Base-by-base conservation (phyloP, 1,140 invertebrate species). In the Heterodera schachtii region DNA sequence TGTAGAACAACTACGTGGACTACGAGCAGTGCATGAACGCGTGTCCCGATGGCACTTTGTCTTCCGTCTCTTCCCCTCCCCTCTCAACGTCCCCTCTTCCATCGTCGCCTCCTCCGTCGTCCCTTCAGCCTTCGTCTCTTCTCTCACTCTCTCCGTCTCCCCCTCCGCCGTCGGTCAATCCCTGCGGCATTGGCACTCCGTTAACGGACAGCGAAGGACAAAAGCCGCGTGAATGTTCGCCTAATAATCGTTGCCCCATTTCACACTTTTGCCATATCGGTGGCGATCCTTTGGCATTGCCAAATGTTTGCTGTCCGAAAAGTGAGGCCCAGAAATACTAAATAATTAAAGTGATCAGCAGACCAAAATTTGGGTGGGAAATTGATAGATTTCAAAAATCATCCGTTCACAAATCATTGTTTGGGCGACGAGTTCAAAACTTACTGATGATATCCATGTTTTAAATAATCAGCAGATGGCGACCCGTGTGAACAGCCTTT, bases 191-290 rank as follows among this genome's bases (percentile, higher is more conserved):
- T 43, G 87, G 84, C 21, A 79, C 86, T 46, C 87, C 88, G 9
- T 21, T 88, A 11, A 77, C 88, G 16, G 76, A 85, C 16, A 75
- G 74, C n/a, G 79, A 82, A 74, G 73, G 78, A 31, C 78, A 74
- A 41, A 82, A 87, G 31, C 46, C 47, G 43, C 70, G 47, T 43
- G 44, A 81, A 46, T 81, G 73, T 52, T 78, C 64, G 41, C 73
- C 79, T 21, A 47, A 84, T 31, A 46, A 75, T 9, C 83, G 78
- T 5, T 87, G 86, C 71, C 84, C 87, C 43, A 57, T 78, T 8
- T 87, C 86, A 13, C 87, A 89, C 78, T 89, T 83, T 79, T 89
- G 88, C 75, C 88, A 89, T 67, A 81, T 87, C 71, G 82, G 86
- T n/a, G 47, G 44, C 44, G 64, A 52, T 6, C 75, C 74, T 31